These are phyloP conservation scores for Prunella strophiata DNA, from an alignment of 2,797 vertebrate species.

Conservation along the genomic window DNA sequence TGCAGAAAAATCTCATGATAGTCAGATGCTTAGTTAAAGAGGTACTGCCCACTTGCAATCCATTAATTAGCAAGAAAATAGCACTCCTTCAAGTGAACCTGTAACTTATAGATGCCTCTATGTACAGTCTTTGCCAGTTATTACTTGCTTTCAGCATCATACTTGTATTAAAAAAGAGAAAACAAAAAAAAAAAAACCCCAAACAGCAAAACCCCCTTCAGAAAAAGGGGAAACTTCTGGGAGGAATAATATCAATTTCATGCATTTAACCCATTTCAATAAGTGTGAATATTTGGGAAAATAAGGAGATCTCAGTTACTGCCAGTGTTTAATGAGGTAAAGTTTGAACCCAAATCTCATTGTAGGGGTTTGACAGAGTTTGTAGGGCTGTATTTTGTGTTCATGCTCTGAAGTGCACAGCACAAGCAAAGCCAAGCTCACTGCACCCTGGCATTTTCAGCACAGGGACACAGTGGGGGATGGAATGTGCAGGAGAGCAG, in stretches of 20 bases:
- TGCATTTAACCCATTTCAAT: background rate
- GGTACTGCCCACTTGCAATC: background rate
- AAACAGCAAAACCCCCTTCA: background rate
- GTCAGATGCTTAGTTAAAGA: slow-evolving; percentile 8
- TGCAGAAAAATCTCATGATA: background rate
- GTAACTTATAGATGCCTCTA: background rate
- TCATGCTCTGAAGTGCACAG: background rate
- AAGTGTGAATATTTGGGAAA: background rate
- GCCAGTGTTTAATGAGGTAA: background rate
- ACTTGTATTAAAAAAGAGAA: background rate
- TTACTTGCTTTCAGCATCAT: background rate
- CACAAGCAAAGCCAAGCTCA: background rate
- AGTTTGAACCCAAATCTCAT: rapidly evolving
- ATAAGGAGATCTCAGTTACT: background rate
- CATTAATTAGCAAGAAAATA: slow-evolving; percentile 8
- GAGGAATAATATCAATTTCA: background rate
- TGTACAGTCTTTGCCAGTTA: background rate
- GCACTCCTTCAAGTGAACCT: background rate
- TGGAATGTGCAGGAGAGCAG: background rate
- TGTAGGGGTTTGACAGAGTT: background rate
- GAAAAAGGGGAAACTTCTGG: background rate
- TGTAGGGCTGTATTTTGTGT: background rate
- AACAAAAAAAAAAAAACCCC: rapidly evolving
- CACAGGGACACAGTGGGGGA: rapidly evolving
- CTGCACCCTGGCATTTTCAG: background rate